Percentiles rank a stretch among this genome's conserved stretches.
phyloP scores from a whole-genome alignment of 2,797 vertebrate species.

The Microhierax caerulescens region DNA sequence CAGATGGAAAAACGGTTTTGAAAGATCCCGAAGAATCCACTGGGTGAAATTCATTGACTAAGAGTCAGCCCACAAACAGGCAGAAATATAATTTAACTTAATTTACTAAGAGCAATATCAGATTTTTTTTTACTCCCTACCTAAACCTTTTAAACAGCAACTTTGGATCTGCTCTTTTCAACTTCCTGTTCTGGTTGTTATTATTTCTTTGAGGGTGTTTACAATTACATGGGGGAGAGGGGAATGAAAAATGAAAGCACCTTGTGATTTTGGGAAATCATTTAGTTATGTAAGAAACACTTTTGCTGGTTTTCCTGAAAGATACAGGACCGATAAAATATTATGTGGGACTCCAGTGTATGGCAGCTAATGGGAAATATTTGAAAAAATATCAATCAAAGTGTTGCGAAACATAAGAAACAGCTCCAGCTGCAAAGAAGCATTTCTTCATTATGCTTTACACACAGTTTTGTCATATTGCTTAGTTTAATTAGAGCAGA shows the following conservation, averaged over 20 bases:
- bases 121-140: background rate
- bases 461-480: conserved; percentile 64
- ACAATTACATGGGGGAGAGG: background rate
- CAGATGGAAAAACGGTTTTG: background rate
- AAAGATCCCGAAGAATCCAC: background rate
- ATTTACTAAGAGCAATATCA: background rate
- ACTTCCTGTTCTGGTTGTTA: background rate
- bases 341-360: conserved; percentile 25
- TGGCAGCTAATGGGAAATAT: background rate
- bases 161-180: background rate
- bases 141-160: background rate
- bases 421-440: conserved; percentile 22
- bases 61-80: background rate
- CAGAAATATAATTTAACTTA: background rate
- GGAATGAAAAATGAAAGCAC: background rate
- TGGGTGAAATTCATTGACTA: background rate
- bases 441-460: conserved; percentile 62
- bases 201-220: background rate
- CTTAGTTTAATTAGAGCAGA: conserved; percentile 72
- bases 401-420: conserved; percentile 56
- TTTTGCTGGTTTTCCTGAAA: background rate
- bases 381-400: conserved; percentile 20
- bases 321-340: background rate
- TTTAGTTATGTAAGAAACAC: conserved; percentile 9
- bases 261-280: conserved; percentile 5